phyloP scores from a whole-genome alignment of 2,888 invertebrate species.

The Drosophila basisetae region DNA sequence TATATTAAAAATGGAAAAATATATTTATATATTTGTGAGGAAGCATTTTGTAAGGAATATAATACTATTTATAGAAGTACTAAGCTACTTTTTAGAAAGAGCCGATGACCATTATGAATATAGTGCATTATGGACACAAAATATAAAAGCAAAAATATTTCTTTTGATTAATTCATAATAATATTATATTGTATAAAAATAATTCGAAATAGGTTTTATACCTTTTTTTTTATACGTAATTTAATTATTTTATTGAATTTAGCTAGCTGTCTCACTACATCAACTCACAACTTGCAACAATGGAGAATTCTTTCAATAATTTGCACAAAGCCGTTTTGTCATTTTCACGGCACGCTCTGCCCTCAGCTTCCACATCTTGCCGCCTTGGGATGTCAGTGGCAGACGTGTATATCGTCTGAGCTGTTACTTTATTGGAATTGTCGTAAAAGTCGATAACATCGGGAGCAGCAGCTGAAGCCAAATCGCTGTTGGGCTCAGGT shows the following conservation, averaged over 20 bases:
- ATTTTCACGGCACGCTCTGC: constrained; percentile 45
- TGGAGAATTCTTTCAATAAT: constrained; percentile 64
- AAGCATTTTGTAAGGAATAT: neutral
- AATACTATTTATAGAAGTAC: too few species aligned
- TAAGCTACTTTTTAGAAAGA: neutral
- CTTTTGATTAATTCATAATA: neutral
- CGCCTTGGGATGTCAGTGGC: constrained; percentile 35
- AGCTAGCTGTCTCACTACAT: constrained; percentile 21
- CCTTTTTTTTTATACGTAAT: neutral
- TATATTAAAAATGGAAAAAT: neutral
- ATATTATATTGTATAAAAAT: neutral
- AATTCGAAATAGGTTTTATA: neutral
- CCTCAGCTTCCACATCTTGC: neutral
- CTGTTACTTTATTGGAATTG: constrained; percentile 78
- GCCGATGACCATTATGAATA: neutral
- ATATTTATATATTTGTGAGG: neutral
- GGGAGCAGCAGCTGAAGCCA: constrained; percentile 27
- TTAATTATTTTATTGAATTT: constrained; percentile 1
- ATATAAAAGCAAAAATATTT: neutral
- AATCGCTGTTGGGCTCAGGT: constrained; percentile 57
- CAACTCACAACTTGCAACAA: constrained; percentile 30
- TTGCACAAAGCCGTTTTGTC: constrained; percentile 57
- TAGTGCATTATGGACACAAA: neutral
- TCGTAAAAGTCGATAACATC: constrained; percentile 81
- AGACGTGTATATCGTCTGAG: constrained; percentile 60